Percentiles rank a stretch among this genome's conserved stretches.
Evolutionary conservation across 2,797 vertebrate species (phyloP).

Genomic region (Sebastes minor): DNA sequence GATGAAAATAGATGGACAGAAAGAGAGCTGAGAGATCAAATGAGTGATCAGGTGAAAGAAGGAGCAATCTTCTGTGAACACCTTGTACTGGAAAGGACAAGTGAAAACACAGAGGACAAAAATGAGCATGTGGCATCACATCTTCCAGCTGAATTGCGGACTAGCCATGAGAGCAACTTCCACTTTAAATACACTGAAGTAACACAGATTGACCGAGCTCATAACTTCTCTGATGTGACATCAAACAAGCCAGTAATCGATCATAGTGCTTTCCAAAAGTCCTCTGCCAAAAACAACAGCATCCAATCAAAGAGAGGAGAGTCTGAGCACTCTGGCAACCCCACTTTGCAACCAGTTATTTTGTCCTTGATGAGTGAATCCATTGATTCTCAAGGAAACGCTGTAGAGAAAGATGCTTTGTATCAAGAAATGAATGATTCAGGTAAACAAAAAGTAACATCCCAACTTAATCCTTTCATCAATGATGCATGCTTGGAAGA

Average conservation of each 20-base stretch:
- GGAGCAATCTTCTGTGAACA: not conserved
- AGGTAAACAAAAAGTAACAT: not conserved
- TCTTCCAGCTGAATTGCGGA: not conserved
- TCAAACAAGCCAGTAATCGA: not conserved
- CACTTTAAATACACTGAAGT: not conserved
- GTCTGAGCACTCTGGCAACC: not conserved
- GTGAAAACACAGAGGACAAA: constrained; percentile 14
- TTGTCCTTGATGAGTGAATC: constrained; percentile 1
- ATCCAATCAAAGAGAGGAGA: constrained; percentile 1
- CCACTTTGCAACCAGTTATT: not conserved
- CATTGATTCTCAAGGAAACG: not conserved
- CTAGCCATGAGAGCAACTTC: not conserved
- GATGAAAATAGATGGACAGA: constrained; percentile 8
- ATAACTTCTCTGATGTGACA: not conserved
- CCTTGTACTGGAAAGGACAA: not conserved
- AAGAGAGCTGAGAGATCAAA: constrained; percentile 13
- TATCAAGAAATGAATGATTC: not conserved
- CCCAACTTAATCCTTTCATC: not conserved
- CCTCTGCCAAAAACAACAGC: not conserved
- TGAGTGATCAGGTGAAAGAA: constrained; percentile 18
- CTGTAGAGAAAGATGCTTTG: not conserved
- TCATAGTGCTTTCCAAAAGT: constrained; percentile 1
- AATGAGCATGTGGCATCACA: constrained; percentile 2
- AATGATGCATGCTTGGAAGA: constrained; percentile 1
- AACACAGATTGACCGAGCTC: not conserved